Conservation (phyloP, 2,888 invertebrate species). For the Caenorhabditis macrosperma region DNA sequence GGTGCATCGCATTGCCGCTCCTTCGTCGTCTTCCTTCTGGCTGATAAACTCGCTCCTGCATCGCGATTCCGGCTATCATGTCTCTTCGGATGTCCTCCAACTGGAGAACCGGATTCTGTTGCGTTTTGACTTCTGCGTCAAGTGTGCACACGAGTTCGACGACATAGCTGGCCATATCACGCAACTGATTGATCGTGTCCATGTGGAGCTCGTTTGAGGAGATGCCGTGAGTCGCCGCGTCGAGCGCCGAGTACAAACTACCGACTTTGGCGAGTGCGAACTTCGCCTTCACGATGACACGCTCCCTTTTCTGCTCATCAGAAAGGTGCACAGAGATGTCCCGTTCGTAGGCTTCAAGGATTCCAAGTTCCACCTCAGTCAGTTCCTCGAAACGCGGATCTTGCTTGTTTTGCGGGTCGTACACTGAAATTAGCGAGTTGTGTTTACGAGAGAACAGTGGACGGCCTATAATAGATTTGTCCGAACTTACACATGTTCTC, state of each 20-base stretch:
- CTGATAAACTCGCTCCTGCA: conserved; percentile 24
- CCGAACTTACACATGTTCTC: conserved; percentile 23
- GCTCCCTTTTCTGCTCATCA: conserved; percentile 23
- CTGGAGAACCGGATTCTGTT: conserved; percentile 1
- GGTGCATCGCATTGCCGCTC: background rate
- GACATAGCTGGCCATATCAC: conserved; percentile 38
- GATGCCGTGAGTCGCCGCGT: conserved; percentile 33
- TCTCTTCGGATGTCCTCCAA: conserved; percentile 36
- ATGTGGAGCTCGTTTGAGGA: conserved; percentile 8
- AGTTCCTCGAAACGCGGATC: conserved; percentile 45
- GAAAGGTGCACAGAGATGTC: conserved; percentile 14
- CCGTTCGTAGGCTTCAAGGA: conserved; percentile 42
- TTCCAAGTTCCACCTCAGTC: conserved; percentile 22
- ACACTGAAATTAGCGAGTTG: conserved; percentile 14
- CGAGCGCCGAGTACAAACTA: conserved; percentile 6
- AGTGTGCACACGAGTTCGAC: conserved; percentile 37
- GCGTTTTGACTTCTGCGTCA: conserved; percentile 37
- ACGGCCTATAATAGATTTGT: no score
- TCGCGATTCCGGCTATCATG: conserved; percentile 43
- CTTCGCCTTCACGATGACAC: conserved; percentile 17
- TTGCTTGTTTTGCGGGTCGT: conserved; percentile 28
- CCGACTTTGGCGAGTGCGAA: conserved; percentile 8
- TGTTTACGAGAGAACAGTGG: background rate
- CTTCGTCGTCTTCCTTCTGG: conserved; percentile 31
- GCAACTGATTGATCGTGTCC: conserved; percentile 22